A percentile compares a stretch with the other conserved stretches of the same genome.
These are phyloP conservation scores for Dipodomys stephensi DNA, from an alignment of 2,113 vertebrate genomes.

Conservation along the genomic window DNA sequence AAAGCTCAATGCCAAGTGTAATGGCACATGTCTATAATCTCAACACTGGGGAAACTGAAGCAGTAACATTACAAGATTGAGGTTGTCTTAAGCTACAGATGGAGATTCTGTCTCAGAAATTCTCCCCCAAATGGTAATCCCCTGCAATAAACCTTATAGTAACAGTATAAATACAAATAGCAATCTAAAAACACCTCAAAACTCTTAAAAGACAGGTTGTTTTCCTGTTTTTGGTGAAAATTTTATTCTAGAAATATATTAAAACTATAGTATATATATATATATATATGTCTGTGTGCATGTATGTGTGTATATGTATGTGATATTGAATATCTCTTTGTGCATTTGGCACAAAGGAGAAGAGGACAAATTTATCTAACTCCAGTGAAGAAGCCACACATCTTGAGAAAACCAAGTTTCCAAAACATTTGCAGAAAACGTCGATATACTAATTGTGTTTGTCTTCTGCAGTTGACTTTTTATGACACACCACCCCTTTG, in stretches of 20 bases:
- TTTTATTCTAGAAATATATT: conserved; percentile 54
- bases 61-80: too few species aligned
- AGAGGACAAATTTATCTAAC: conserved; percentile 57
- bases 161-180: too few species aligned
- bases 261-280: not conserved
- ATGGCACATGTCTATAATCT: too few species aligned
- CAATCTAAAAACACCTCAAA: too few species aligned
- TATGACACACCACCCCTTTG: conserved; percentile 79
- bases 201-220: conserved; percentile 7
- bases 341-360: not conserved
- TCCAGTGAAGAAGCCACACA: conserved; percentile 59
- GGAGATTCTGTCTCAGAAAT: too few species aligned
- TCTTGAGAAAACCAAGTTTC: conserved; percentile 37
- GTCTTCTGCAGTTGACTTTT: conserved; percentile 76
- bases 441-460: conserved; percentile 62
- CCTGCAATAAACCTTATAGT: too few species aligned
- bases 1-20: not conserved
- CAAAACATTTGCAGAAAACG: conserved; percentile 58
- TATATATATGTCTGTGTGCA: not conserved
- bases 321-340: too few species aligned
- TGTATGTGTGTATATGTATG: too few species aligned
- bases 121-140: too few species aligned
- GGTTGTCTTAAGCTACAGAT: too few species aligned
- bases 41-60: too few species aligned
- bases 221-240: conserved; percentile 19